Base-by-base conservation (phyloP, 2,888 invertebrate genomes). In the Steinernema hermaphroditum region DNA sequence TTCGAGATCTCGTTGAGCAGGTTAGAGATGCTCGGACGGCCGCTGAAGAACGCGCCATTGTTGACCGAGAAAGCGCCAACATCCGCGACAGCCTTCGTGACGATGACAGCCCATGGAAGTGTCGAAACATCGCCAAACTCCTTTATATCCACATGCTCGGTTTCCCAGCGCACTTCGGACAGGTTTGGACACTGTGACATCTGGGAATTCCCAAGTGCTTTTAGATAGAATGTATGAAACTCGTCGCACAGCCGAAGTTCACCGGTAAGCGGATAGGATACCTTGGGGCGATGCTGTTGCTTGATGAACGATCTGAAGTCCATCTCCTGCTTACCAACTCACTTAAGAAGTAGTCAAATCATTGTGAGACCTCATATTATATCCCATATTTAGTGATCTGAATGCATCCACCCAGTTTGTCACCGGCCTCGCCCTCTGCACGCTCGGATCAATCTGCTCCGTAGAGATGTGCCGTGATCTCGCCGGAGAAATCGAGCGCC, bases 101-200 rank as follows among this genome's bases (percentile, higher is more conserved):
- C 89, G 97, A 97, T 89, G 98, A 99, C 88, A 95, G 95, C 79
- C 95, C 96, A 72, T 99, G 96, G 95, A 92, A 97, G 90, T 98
- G 98, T 90, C 92, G 98, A 84, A 98, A 98, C 90, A 96, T 99
- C 85, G 98, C 98, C 78, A 99, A 99, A 89, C 91, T 99, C 74
- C 91, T 99, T 16, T 99, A 99, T 89, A 98, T 99, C 88, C 97
- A 99, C 88, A 98, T 99, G 97, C 91, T 99, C 83, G 98, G 98
- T 62, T 99, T 98, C 90, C 97, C 96, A 72, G 98, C 98, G 62
- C 98, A 99, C 90, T 99, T 98, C 89, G 98, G 98, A 24, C 98
- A 90, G 88, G 90, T 90, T n/a, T n/a, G n/a, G n/a, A n/a, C n/a
- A n/a, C n/a, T n/a, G n/a, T n/a, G n/a, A n/a, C n/a, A n/a, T n/a